A percentile compares a stretch with the other conserved stretches of the same genome.
phyloP scores from a whole-genome alignment of 2,113 vertebrate genomes.

The Climacteris rufus region DNA sequence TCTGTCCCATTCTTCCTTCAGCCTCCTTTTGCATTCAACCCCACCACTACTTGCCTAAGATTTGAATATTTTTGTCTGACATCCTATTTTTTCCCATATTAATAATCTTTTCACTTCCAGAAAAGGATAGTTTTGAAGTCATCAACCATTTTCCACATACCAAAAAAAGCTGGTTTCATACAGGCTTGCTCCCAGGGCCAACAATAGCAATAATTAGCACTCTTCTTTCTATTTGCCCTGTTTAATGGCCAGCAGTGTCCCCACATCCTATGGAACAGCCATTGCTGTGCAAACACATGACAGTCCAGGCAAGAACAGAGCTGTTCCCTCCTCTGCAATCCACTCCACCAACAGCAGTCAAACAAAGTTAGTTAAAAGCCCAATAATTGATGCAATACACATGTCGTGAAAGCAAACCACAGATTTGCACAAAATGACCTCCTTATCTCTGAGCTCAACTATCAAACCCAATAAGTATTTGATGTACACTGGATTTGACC shows the following conservation, averaged over 20 bases:
- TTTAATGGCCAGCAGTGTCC: not conserved
- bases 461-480: not conserved
- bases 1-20: not conserved
- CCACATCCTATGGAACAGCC: not conserved
- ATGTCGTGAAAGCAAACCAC: not conserved
- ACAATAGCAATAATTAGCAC: not conserved
- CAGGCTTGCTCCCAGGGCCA: not conserved
- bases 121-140: not conserved
- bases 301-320: not conserved
- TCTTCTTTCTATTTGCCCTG: not conserved
- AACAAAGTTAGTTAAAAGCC: not conserved
- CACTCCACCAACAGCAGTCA: not conserved
- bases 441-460: not conserved
- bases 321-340: not conserved
- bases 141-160: not conserved
- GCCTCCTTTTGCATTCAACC: not conserved
- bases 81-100: not conserved
- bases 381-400: not conserved
- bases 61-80: not conserved
- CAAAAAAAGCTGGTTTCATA: not conserved
- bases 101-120: not conserved
- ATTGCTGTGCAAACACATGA: not conserved
- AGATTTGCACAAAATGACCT: not conserved
- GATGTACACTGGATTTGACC: accelerated
- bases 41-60: not conserved